Evolutionary conservation across 2,113 vertebrate genomes (phyloP).

Genomic region (Myrmophylax atrothorax): DNA sequence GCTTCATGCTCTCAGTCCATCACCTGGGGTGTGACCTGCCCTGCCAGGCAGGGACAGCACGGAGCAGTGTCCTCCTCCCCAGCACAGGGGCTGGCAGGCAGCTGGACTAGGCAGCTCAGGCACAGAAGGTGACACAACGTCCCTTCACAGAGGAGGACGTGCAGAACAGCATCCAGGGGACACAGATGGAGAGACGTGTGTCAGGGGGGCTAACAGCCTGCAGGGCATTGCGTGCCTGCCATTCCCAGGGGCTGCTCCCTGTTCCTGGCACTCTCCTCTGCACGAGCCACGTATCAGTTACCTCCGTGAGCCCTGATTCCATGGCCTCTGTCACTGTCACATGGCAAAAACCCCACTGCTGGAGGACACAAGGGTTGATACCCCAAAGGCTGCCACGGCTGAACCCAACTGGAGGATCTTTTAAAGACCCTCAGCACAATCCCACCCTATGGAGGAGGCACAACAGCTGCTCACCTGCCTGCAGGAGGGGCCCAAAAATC

Average conservation of each 20-base stretch:
- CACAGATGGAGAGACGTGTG: rapidly evolving
- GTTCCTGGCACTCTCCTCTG: background rate
- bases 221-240: rapidly evolving
- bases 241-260: background rate
- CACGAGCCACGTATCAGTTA: rapidly evolving
- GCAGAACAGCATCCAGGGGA: background rate
- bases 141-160: background rate
- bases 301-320: background rate
- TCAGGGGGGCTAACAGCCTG: background rate
- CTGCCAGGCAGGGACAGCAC: background rate
- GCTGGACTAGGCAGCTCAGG: background rate
- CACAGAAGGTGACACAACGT: background rate
- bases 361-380: rapidly evolving
- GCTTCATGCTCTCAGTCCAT: rapidly evolving
- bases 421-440: rapidly evolving
- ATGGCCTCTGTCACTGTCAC: rapidly evolving
- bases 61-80: background rate
- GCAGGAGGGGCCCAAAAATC: background rate
- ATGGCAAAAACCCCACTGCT: rapidly evolving
- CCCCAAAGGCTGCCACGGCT: rapidly evolving
- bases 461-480: background rate
- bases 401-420: rapidly evolving
- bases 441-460: rapidly evolving
- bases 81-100: rapidly evolving
- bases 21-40: background rate